Evolutionary conservation across 2,888 invertebrate species (phyloP).

Genomic region (Pocota personata): DNA sequence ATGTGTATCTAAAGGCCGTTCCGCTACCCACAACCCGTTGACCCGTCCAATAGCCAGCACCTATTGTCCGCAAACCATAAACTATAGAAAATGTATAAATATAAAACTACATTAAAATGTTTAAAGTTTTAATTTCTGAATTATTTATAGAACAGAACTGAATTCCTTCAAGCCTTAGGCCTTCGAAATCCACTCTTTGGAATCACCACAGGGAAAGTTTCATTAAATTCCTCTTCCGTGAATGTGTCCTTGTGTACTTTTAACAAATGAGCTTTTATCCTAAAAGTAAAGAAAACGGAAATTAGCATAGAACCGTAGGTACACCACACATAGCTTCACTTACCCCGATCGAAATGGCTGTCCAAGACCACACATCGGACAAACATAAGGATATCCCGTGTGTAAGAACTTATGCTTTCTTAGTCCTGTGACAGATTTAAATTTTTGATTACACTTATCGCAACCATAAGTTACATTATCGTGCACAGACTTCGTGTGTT

Average conservation of each 20-base stretch:
- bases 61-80: too few species aligned
- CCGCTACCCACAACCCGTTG: too few species aligned
- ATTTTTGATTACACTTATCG: slow-evolving; percentile 31
- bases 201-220: slow-evolving; percentile 26
- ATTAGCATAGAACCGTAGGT: background rate
- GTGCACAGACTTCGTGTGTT: slow-evolving; percentile 33
- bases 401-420: slow-evolving; percentile 42
- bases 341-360: slow-evolving; percentile 52
- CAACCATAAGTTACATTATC: slow-evolving; percentile 32
- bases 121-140: background rate
- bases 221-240: slow-evolving; percentile 39
- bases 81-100: background rate
- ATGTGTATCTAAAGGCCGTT: too few species aligned
- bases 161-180: slow-evolving; percentile 2
- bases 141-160: background rate
- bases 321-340: background rate
- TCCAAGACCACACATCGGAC: slow-evolving; percentile 34
- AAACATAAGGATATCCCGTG: slow-evolving; percentile 47
- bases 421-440: slow-evolving; percentile 43
- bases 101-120: background rate
- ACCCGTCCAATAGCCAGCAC: too few species aligned
- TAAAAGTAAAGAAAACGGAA: background rate
- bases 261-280: slow-evolving; percentile 41
- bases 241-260: slow-evolving; percentile 42
- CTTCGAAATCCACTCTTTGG: slow-evolving; percentile 44